Conservation (phyloP, 2,113 vertebrate genomes). For the Coracopsis vasa region DNA sequence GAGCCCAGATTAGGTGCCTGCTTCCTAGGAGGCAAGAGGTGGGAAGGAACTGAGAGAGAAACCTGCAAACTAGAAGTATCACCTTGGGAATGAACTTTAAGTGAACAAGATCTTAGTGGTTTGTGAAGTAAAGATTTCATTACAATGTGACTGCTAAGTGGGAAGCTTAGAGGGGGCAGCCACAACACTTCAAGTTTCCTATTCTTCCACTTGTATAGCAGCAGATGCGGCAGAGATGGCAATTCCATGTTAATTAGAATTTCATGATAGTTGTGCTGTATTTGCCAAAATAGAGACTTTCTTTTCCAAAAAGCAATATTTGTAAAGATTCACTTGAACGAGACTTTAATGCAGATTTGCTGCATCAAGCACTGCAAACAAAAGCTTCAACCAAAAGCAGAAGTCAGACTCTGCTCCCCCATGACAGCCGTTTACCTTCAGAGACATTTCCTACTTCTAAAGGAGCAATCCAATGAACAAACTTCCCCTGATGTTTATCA, state of each 20-base stretch:
- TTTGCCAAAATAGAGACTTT: not conserved
- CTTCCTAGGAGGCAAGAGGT: rapidly evolving
- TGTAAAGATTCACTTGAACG: not conserved
- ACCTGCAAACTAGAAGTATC: not conserved
- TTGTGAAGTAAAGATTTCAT: not conserved
- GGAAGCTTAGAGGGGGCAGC: not conserved
- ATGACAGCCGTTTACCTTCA: not conserved
- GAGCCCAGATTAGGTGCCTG: not conserved
- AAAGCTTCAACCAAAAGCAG: not conserved
- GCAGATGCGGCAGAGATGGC: not conserved
- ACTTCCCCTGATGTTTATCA: not conserved
- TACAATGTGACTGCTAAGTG: not conserved
- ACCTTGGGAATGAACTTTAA: not conserved
- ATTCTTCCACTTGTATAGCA: not conserved
- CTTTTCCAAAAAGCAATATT: not conserved
- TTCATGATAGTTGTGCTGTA: not conserved
- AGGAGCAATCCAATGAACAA: not conserved
- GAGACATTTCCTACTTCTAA: not conserved
- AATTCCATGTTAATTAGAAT: not conserved
- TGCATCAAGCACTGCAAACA: not conserved
- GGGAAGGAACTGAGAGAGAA: not conserved
- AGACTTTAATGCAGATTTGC: not conserved
- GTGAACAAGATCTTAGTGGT: not conserved
- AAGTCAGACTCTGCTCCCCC: not conserved
- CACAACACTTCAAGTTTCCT: not conserved